A percentile compares a stretch with the other conserved stretches of the same genome.
phyloP scores from a whole-genome alignment of 2,888 invertebrate species.

The Andricus curvator region DNA sequence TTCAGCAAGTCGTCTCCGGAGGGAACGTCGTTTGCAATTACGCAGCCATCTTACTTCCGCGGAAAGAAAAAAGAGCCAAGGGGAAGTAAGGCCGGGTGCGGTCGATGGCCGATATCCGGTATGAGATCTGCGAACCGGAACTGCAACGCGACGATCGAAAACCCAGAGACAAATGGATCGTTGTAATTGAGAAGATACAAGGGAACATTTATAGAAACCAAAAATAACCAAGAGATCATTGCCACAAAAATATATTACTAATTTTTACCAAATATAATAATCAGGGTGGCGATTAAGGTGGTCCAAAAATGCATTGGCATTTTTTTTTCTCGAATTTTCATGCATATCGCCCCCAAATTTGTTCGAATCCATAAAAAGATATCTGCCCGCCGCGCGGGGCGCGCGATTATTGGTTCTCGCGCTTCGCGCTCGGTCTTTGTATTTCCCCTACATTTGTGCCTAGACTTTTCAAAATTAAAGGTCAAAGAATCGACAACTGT shows the following conservation, averaged over 20 bases:
- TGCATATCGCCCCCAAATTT: too few relatives aligned
- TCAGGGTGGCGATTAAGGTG: too few relatives aligned
- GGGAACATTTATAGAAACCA: not conserved
- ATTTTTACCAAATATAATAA: too few relatives aligned
- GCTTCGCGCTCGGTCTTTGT: too few relatives aligned
- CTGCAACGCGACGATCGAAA: slow-evolving; percentile 53
- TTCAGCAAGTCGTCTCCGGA: not conserved
- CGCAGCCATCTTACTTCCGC: slow-evolving; percentile 47
- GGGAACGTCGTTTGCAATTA: slow-evolving; percentile 32
- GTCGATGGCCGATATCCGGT: slow-evolving; percentile 65
- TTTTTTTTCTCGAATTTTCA: too few relatives aligned
- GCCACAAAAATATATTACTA: not conserved
- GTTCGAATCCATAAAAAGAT: too few relatives aligned
- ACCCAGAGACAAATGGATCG: slow-evolving; percentile 58
- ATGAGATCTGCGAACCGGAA: slow-evolving; percentile 59
- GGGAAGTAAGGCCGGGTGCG: slow-evolving; percentile 56
- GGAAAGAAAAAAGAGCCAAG: slow-evolving; percentile 46
- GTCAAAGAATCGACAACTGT: too few relatives aligned
- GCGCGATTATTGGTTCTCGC: too few relatives aligned
- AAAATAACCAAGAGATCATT: not conserved
- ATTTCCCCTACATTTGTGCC: too few relatives aligned
- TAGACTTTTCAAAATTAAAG: too few relatives aligned
- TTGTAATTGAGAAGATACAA: slow-evolving; percentile 46
- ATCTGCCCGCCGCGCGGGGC: too few relatives aligned
- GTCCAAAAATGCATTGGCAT: too few relatives aligned